Evolutionary conservation across 2,113 vertebrate species (phyloP).

Genomic region (Lophius piscatorius): DNA sequence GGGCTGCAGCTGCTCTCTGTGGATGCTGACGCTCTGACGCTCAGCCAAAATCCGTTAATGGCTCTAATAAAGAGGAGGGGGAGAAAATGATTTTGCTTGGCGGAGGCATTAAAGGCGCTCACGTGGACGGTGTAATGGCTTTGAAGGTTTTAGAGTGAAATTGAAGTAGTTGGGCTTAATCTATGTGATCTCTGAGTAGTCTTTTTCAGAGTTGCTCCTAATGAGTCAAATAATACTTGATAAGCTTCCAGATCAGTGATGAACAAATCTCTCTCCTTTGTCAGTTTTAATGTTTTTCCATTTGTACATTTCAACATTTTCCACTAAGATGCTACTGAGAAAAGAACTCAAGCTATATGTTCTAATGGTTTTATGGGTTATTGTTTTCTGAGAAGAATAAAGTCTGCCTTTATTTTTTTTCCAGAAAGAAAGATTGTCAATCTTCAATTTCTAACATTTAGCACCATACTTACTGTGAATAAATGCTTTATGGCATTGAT

Average conservation of each 20-base stretch:
- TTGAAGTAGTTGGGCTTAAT: slow-evolving; percentile 31
- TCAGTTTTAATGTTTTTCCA: neutral
- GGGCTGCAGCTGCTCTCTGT: slow-evolving; percentile 45
- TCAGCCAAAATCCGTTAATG: slow-evolving; percentile 31
- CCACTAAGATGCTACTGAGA: neutral
- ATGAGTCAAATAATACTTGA: neutral
- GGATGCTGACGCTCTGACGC: slow-evolving; percentile 29
- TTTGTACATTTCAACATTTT: neutral
- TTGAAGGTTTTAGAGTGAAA: slow-evolving; percentile 15
- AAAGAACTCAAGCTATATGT: too few relatives aligned
- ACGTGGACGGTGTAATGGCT: slow-evolving; percentile 11
- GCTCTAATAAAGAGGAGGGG: slow-evolving; percentile 15
- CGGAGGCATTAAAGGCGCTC: slow-evolving; percentile 8
- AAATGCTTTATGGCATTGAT: too few relatives aligned
- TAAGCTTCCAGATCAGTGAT: neutral
- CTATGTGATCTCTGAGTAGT: slow-evolving; percentile 31
- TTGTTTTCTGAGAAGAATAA: too few relatives aligned
- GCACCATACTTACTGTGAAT: too few relatives aligned
- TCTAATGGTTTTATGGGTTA: too few relatives aligned
- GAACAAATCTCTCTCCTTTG: neutral
- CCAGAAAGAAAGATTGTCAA: too few relatives aligned
- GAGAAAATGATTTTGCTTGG: slow-evolving; percentile 7
- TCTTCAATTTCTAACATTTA: too few relatives aligned
- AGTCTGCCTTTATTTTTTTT: too few relatives aligned
- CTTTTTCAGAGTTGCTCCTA: slow-evolving; percentile 11